Evolutionary conservation across 1,140 invertebrate species (phyloP).

Genomic region (Lamellibrachia luymesi): DNA sequence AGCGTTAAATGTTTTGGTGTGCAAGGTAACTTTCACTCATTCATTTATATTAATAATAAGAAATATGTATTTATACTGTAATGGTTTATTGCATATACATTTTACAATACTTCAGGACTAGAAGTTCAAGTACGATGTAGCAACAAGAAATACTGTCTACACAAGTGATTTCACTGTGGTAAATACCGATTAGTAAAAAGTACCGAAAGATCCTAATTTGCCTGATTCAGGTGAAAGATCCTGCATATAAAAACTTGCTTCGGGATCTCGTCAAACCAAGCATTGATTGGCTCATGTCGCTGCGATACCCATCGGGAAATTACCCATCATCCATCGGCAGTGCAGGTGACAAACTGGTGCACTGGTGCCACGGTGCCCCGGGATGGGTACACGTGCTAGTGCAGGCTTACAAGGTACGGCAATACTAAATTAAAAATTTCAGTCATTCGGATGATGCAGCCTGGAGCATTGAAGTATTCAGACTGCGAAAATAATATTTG

Average conservation of each 20-base stretch:
- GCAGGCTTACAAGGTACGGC: slow-evolving; percentile 60
- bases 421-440: not conserved
- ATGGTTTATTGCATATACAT: too few relatives aligned
- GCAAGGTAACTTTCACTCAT: too few relatives aligned
- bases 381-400: slow-evolving; percentile 78
- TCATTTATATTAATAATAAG: too few relatives aligned
- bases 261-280: slow-evolving; percentile 60
- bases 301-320: slow-evolving; percentile 71
- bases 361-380: slow-evolving; percentile 95
- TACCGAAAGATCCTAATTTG: not conserved
- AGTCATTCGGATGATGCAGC: not conserved
- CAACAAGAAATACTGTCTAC: too few relatives aligned
- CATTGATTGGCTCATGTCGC: slow-evolving; percentile 65
- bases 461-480: not conserved
- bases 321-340: slow-evolving; percentile 79
- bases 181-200: too few relatives aligned
- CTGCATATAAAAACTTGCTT: slow-evolving; percentile 58
- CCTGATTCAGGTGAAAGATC: slow-evolving; percentile 11
- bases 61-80: too few relatives aligned
- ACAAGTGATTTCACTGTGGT: too few relatives aligned
- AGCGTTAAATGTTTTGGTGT: too few relatives aligned
- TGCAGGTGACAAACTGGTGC: slow-evolving; percentile 75
- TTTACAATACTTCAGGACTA: too few relatives aligned
- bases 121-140: too few relatives aligned
- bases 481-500: not conserved